Percentiles rank a stretch among this genome's conserved stretches.
Evolutionary conservation across 23 tunicate species (phyloP).

Genomic region (Phallusia fumigata): DNA sequence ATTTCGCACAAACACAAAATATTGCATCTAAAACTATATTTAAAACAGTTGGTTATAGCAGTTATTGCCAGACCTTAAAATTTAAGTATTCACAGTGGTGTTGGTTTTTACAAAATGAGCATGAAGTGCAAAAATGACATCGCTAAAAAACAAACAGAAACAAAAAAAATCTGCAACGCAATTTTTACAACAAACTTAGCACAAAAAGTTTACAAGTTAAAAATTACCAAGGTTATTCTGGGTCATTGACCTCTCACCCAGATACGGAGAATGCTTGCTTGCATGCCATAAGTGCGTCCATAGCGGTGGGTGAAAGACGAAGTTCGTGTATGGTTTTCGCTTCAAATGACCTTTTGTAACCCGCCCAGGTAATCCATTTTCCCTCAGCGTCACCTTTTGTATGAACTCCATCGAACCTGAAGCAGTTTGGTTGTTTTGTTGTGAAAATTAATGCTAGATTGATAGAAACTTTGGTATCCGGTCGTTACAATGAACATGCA

Average conservation of each 20-base stretch:
- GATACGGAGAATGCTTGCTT: conserved; percentile 47
- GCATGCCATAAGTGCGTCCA: conserved; percentile 90
- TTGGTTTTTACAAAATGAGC: too few species aligned
- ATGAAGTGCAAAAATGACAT: too few species aligned
- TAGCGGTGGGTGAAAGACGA: conserved; percentile 82
- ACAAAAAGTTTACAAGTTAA: too few species aligned
- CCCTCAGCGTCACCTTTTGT: conserved; percentile 72
- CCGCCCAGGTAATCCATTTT: conserved; percentile 76
- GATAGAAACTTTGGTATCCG: not conserved
- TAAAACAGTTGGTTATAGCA: too few species aligned
- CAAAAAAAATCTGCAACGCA: too few species aligned
- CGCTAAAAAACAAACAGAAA: too few species aligned
- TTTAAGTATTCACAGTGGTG: too few species aligned
- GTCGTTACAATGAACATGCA: not conserved
- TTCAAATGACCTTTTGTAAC: conserved; percentile 38
- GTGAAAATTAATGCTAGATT: not conserved
- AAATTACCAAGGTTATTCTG: too few species aligned
- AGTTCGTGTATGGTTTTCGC: conserved; percentile 28
- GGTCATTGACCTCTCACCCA: not conserved
- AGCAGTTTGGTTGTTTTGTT: not conserved
- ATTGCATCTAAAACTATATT: too few species aligned
- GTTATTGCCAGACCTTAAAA: too few species aligned
- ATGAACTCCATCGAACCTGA: conserved; percentile 77
- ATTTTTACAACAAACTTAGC: too few species aligned
- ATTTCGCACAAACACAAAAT: too few species aligned